phyloP scores from a whole-genome alignment of 2,113 vertebrate genomes.

The Pionites leucogaster region DNA sequence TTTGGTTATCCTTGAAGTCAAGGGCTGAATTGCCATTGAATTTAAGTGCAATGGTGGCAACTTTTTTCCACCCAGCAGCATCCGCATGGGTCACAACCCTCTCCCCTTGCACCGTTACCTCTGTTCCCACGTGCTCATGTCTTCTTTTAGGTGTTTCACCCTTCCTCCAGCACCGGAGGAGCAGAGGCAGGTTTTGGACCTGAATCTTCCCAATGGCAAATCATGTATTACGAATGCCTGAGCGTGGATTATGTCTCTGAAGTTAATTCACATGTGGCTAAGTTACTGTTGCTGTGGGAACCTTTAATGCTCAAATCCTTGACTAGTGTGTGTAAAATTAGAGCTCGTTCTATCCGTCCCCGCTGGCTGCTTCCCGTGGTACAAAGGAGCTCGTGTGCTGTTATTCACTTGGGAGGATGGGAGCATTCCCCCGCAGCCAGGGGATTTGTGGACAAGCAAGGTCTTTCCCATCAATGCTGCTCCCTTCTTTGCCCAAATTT shows the following conservation, averaged over 20 bases:
- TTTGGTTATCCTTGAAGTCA: neutral
- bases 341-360: neutral
- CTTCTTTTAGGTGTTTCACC: neutral
- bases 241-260: neutral
- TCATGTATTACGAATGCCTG: neutral
- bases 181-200: neutral
- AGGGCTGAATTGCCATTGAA: neutral
- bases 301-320: slow-evolving; percentile 47
- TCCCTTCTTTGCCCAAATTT: neutral
- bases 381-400: neutral
- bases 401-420: neutral
- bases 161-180: neutral
- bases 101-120: neutral
- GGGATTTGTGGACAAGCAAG: neutral
- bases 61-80: neutral
- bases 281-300: slow-evolving; percentile 71
- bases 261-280: slow-evolving; percentile 64
- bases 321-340: slow-evolving; percentile 41
- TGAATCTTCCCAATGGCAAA: neutral
- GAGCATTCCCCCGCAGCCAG: neutral
- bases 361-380: neutral
- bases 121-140: neutral
- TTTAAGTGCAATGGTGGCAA: neutral
- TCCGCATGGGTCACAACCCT: neutral
- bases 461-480: neutral